Evolutionary conservation across 2,888 invertebrate genomes (phyloP).

Genomic region (Halocaridina rubra): DNA sequence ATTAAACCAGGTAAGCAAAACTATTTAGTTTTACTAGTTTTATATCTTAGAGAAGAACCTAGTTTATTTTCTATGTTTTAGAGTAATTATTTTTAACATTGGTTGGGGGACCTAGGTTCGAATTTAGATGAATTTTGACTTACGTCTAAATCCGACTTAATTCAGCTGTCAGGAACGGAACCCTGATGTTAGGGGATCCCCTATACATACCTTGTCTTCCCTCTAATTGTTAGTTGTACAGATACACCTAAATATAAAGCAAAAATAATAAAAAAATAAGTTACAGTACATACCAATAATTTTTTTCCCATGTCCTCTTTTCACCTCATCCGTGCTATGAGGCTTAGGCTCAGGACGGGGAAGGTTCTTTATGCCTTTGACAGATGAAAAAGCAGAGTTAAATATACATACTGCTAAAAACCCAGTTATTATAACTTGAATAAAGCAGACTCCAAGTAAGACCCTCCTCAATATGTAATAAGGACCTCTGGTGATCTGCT

Average conservation of each 20-base stretch:
- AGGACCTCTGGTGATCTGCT: slow-evolving; percentile 32
- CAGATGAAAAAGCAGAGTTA: slow-evolving; percentile 35
- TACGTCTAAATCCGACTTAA: too few relatives aligned
- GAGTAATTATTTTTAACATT: too few relatives aligned
- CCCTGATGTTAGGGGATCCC: too few relatives aligned
- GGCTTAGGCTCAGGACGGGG: background rate
- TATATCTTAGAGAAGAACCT: too few relatives aligned
- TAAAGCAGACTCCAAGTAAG: slow-evolving; percentile 32
- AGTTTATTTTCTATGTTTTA: too few relatives aligned
- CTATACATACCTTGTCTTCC: too few relatives aligned
- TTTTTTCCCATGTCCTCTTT: background rate
- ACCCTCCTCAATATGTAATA: slow-evolving; percentile 19
- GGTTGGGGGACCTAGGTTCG: too few relatives aligned
- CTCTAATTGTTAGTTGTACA: background rate
- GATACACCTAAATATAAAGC: background rate
- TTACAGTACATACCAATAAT: slow-evolving; percentile 5
- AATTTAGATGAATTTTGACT: too few relatives aligned
- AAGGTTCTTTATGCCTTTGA: slow-evolving; percentile 11
- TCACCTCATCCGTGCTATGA: background rate
- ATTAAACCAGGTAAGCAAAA: too few relatives aligned
- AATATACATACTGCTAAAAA: slow-evolving; percentile 36
- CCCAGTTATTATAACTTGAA: slow-evolving; percentile 35
- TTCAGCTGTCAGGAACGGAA: too few relatives aligned
- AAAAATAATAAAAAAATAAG: background rate
- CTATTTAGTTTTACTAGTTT: too few relatives aligned